These are phyloP conservation scores for Tubiluchus corallicola DNA, from an alignment of 2,888 invertebrate species.

Conservation along the genomic window DNA sequence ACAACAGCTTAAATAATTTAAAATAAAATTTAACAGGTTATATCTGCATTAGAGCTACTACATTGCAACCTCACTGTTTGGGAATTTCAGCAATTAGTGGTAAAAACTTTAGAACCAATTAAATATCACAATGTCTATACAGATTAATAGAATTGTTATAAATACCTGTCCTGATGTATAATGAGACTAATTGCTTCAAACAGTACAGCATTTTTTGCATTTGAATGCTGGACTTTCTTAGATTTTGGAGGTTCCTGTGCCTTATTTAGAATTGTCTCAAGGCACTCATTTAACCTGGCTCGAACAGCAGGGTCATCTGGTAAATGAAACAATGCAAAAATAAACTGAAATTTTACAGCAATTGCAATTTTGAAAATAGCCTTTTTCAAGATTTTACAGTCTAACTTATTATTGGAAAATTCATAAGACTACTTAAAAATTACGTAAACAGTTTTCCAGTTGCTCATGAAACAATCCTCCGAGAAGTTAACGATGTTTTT, in stretches of 20 bases:
- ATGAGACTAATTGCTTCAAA: slow-evolving; percentile 99
- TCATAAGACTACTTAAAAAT: background rate
- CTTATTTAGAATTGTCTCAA: slow-evolving; percentile 94
- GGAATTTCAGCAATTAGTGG: no score
- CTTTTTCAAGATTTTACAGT: background rate
- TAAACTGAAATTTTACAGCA: slow-evolving; percentile 8
- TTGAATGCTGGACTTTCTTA: slow-evolving; percentile 99
- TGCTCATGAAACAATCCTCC: no score
- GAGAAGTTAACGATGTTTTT: no score
- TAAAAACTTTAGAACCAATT: no score
- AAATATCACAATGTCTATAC: no score
- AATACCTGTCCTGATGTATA: slow-evolving; percentile 78
- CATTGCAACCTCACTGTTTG: no score
- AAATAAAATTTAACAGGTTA: no score
- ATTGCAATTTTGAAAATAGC: background rate
- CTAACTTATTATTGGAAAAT: background rate
- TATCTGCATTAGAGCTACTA: no score
- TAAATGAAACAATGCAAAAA: slow-evolving; percentile 16
- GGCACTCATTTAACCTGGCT: slow-evolving; percentile 84
- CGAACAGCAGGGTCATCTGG: slow-evolving; percentile 88
- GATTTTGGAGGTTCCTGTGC: slow-evolving; percentile 99
- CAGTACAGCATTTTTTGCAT: slow-evolving; percentile 97
- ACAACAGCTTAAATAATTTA: no score
- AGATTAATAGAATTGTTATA: no score
- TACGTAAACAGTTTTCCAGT: slow-evolving; percentile 5